A percentile compares a stretch with the other conserved stretches of the same genome.
These are phyloP conservation scores for Sorex araneus DNA, from an alignment of 2,113 vertebrate species.

Conservation along the genomic window DNA sequence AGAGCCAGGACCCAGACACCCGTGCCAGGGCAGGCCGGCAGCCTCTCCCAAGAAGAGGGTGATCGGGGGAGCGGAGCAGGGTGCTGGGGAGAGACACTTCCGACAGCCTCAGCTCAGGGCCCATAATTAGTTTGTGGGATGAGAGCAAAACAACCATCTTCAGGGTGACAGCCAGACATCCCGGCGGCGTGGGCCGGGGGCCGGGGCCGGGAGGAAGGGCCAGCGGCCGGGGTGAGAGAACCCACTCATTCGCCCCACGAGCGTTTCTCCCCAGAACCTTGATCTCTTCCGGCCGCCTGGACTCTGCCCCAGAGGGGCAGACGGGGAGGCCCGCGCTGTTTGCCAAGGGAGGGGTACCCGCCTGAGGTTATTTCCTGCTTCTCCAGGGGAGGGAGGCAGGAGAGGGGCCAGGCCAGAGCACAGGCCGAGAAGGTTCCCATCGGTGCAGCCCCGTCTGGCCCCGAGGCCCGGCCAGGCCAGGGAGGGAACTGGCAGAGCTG, in stretches of 20 bases:
- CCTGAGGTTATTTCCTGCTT: slow-evolving; percentile 74
- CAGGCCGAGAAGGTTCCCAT: slow-evolving; percentile 27
- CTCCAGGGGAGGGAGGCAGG: slow-evolving; percentile 47
- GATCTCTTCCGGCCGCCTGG: slow-evolving; percentile 58
- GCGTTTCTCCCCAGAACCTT: slow-evolving; percentile 56
- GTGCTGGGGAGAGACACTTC: slow-evolving; percentile 57
- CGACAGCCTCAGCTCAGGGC: slow-evolving; percentile 68
- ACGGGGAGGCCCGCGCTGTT: slow-evolving; percentile 72
- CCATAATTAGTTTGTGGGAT: slow-evolving; percentile 84
- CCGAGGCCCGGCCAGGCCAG: neutral
- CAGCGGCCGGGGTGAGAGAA: slow-evolving; percentile 8
- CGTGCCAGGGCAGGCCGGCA: too few relatives aligned
- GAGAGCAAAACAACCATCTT: slow-evolving; percentile 82
- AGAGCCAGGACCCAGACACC: slow-evolving; percentile 30
- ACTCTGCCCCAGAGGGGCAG: slow-evolving; percentile 79
- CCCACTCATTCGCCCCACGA: slow-evolving; percentile 6
- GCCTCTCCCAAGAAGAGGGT: slow-evolving; percentile 53
- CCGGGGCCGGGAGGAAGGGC: slow-evolving; percentile 22
- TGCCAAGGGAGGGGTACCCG: slow-evolving; percentile 73
- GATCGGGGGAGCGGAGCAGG: slow-evolving; percentile 16
- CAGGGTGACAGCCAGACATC: slow-evolving; percentile 82
- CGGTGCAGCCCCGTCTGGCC: neutral
- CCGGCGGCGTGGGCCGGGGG: slow-evolving; percentile 70
- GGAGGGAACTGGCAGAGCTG: neutral
- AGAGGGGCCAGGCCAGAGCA: slow-evolving; percentile 32